Base-by-base conservation (phyloP, 2,113 vertebrate genomes). In the Chunga burmeisteri region DNA sequence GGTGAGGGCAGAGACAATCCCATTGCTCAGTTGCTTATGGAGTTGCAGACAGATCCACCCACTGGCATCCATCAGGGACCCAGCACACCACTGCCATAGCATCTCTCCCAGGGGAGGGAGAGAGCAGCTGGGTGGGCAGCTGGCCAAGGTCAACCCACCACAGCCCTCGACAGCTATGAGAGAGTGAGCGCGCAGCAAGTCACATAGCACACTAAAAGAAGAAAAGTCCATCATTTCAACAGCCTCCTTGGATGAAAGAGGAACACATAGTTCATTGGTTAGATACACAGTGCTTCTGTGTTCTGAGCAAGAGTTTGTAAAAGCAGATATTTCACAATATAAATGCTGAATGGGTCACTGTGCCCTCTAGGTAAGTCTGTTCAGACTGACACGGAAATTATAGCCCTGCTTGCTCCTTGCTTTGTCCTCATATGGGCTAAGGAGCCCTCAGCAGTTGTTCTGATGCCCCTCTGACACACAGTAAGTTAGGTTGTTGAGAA, bases 61-160 rank as follows among this genome's bases (percentile, higher is more conserved):
- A 1, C 11, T 3, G 3, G 16, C 2, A 52, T 10, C 59, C 68
- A 13, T 10, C 16, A 34, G 49, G 36, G n/a, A 21, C 4, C 18
- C 52, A 58, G 63, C 15, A 16, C 7, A 1, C 1, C 0, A 27
- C 36, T 58, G 36, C n/a, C 38, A 53, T 2, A 38, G 44, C 8
- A 23, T 4, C 42, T 29, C 42, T 25, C 22, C 77, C 20, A 2
- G 3, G 36, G 15, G 3, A 26, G 12, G 1, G 5, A 25, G 40
- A 17, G 22, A 6, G 6, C 13, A 44, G 8, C 47, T 15, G 22
- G 29, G 25, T 8, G 16, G 15, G 46, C 59, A 44, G 15, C 30
- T n/a, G 44, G 25, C 27, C 32, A 44, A 4, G 5, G 4, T 16
- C 73, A 78, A 9, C 66, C 29, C 66, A 47, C 29, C 49, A 17